These are phyloP conservation scores for Falco berigora DNA, from an alignment of 2,797 vertebrate genomes.

Conservation along the genomic window DNA sequence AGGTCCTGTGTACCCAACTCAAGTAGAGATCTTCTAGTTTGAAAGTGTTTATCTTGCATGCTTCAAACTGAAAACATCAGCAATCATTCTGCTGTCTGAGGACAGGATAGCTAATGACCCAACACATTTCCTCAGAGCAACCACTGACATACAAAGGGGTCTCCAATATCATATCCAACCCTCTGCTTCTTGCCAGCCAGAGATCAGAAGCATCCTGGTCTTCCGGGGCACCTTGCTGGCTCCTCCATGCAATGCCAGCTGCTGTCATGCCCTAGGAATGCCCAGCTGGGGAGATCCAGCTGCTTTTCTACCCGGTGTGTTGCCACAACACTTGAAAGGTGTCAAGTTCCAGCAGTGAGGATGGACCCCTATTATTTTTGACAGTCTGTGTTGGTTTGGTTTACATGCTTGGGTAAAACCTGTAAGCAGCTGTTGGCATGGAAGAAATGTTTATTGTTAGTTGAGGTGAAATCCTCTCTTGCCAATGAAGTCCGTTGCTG, in stretches of 20 bases:
- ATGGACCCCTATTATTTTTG: neutral
- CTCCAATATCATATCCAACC: neutral
- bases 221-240: neutral
- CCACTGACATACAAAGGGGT: neutral
- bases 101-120: neutral
- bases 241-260: neutral
- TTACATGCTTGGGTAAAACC: neutral
- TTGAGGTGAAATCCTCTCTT: neutral
- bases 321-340: neutral
- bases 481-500: neutral
- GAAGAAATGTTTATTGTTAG: neutral
- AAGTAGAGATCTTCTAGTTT: neutral
- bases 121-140: neutral
- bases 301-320: neutral
- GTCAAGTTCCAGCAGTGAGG: neutral
- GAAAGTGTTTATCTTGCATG: neutral
- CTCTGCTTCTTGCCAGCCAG: neutral
- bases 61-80: neutral
- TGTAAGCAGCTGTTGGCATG: neutral
- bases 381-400: neutral
- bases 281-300: neutral
- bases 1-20: neutral
- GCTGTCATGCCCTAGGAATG: neutral
- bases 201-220: neutral
- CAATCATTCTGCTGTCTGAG: neutral